Conservation (phyloP, 53 echinoderm and acorn worm genomes). For the Patiria pectinifera region DNA sequence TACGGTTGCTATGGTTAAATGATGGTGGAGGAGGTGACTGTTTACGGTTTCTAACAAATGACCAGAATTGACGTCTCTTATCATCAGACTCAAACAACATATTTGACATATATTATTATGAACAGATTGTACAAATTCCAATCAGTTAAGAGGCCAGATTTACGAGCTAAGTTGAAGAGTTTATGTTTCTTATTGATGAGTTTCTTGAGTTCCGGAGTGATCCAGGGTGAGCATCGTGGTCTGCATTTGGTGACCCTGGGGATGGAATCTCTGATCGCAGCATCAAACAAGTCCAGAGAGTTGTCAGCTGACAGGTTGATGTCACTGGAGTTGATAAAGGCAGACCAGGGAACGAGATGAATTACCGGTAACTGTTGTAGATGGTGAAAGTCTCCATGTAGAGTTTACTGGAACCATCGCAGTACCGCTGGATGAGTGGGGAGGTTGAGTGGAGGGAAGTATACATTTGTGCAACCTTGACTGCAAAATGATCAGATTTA, state of each 20-base stretch:
- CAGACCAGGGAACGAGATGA: too few relatives aligned
- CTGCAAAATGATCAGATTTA: slow-evolving; percentile 19
- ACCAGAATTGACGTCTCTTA: slow-evolving; percentile 9
- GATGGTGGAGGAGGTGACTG: slow-evolving; percentile 20
- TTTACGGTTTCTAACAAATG: slow-evolving; percentile 28
- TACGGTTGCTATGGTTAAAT: not conserved
- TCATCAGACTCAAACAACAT: slow-evolving; percentile 8
- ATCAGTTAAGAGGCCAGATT: slow-evolving; percentile 9
- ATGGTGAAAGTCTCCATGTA: not conserved
- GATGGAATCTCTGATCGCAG: not conserved
- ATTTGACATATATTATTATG: not conserved
- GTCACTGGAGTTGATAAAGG: slow-evolving; percentile 14
- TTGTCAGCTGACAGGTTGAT: slow-evolving; percentile 36
- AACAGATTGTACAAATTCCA: slow-evolving; percentile 24
- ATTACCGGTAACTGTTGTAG: too few relatives aligned
- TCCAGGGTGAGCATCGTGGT: too few relatives aligned
- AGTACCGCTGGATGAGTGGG: slow-evolving; percentile 6
- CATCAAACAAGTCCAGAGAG: slow-evolving; percentile 27
- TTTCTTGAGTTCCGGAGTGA: too few relatives aligned
- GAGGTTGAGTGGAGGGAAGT: not conserved
- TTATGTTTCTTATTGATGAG: too few relatives aligned
- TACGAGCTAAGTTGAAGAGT: slow-evolving; percentile 17
- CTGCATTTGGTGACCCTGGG: too few relatives aligned
- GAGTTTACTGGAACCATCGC: slow-evolving; percentile 5
- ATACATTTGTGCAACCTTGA: not conserved